Evolutionary conservation across 2,113 vertebrate species (phyloP), one percentile per base, ranked within the genome.

Genomic region (Panthera leo): DNA sequence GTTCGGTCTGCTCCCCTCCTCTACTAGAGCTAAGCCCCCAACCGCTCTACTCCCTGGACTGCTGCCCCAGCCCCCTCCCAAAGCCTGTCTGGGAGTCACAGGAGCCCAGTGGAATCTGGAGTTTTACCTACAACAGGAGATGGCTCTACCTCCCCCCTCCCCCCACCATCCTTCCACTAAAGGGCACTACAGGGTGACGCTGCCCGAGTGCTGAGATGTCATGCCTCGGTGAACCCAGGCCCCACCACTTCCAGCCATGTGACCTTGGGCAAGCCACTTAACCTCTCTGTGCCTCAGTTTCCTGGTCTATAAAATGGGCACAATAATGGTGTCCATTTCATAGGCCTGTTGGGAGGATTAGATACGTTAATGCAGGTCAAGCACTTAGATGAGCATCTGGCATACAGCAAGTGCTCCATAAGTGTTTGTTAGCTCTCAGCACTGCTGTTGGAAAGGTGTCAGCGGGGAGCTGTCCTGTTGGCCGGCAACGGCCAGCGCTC

Each of bases 241-340:
- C 55, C 68, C 10, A 19, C 45, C 58, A 78, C 71, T 9, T 78
- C 27, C 29, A 53, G 88, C 76, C 67, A 1, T 61, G 68, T 84
- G 75, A 82, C 67, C 13, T 61, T 42, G 70, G 67, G 53, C 76
- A 89, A 96, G 71, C 34, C 34, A 63, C 7, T 16, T 55, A 68
- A 39, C 75, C 45, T 96, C 87, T 73, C 92, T 48, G n/a, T 21
- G 87, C 92, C 95, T 97, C 97, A 55, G 96, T 91, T 95, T 97
- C 39, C 68, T 42, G 11, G 27, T 51, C 78, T 89, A 27, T 91
- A 78, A 94, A 96, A 95, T 18, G 88, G 71, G 80, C 61, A 88
- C 70, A 25, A 13, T 0, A 5, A 25, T 0, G 5, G 45, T 7
- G 55, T 55, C 85, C 42, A 42, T 36, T 55, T 42, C 70, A 71